Evolutionary conservation across 2,797 vertebrate genomes (phyloP).

Genomic region (Phrynocephalus vlangalii): DNA sequence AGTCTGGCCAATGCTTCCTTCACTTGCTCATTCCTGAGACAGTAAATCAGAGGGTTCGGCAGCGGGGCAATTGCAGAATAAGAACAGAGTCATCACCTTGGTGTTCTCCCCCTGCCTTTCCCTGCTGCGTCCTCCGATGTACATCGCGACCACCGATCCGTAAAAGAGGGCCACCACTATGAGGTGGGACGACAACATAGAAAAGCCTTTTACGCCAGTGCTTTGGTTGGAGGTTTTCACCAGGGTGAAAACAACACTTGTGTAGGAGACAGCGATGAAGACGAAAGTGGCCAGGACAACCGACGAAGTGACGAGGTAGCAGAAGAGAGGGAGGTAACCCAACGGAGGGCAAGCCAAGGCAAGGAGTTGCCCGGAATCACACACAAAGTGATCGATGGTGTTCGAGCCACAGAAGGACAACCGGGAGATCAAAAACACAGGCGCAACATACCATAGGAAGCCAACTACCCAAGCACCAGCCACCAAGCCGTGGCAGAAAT

Average conservation of each 20-base stretch:
- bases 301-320: slow-evolving; percentile 46
- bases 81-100: slow-evolving; percentile 65
- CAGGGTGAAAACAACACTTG: slow-evolving; percentile 55
- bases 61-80: slow-evolving; percentile 66
- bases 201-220: slow-evolving; percentile 53
- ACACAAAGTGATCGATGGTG: slow-evolving; percentile 65
- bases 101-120: slow-evolving; percentile 53
- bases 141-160: slow-evolving; percentile 68
- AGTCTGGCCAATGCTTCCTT: slow-evolving; percentile 50
- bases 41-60: slow-evolving; percentile 70
- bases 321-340: slow-evolving; percentile 53
- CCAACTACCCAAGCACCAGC: slow-evolving; percentile 52
- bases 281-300: slow-evolving; percentile 53
- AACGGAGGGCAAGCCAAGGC: slow-evolving; percentile 60
- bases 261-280: slow-evolving; percentile 62
- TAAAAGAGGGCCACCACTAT: slow-evolving; percentile 66
- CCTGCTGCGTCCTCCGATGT: slow-evolving; percentile 61
- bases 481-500: slow-evolving; percentile 34
- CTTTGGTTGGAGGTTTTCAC: slow-evolving; percentile 51
- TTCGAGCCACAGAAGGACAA: slow-evolving; percentile 67
- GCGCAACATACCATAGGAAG: slow-evolving; percentile 54
- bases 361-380: slow-evolving; percentile 66
- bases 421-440: slow-evolving; percentile 56
- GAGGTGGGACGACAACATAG: slow-evolving; percentile 66
- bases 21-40: slow-evolving; percentile 68